Conservation (phyloP, 2,888 invertebrate species). For the Calameuta idolon region DNA sequence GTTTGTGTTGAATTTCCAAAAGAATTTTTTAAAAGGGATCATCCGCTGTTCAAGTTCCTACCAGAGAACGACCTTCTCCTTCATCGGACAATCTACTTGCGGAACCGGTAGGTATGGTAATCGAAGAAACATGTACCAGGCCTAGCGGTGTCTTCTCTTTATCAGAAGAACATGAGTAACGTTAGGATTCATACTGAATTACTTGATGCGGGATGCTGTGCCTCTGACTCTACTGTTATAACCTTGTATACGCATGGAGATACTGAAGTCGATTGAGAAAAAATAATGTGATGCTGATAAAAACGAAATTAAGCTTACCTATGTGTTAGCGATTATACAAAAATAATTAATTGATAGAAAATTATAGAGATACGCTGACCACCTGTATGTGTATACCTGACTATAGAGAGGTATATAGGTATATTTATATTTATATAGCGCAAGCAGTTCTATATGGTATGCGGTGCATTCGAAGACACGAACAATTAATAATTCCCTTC, state of each 20-base stretch:
- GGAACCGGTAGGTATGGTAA: neutral
- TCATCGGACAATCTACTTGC: neutral
- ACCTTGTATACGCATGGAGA: neutral
- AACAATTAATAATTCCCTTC: constrained; percentile 44
- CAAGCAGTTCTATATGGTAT: constrained; percentile 29
- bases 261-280: neutral
- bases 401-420: neutral
- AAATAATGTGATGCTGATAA: neutral
- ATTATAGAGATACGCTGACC: neutral
- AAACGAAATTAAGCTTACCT: neutral
- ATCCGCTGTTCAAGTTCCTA: neutral
- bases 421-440: neutral
- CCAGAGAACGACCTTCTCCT: neutral
- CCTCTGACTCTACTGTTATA: neutral
- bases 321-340: neutral
- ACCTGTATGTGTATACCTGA: neutral
- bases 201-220: neutral
- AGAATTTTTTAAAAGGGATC: neutral
- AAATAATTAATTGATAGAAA: neutral
- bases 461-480: constrained; percentile 34
- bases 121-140: neutral
- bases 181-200: neutral
- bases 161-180: neutral
- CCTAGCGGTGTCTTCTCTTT: neutral
- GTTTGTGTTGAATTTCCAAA: neutral